Base-by-base conservation (phyloP, 2,113 vertebrate genomes). In the Synodontis membranacea region DNA sequence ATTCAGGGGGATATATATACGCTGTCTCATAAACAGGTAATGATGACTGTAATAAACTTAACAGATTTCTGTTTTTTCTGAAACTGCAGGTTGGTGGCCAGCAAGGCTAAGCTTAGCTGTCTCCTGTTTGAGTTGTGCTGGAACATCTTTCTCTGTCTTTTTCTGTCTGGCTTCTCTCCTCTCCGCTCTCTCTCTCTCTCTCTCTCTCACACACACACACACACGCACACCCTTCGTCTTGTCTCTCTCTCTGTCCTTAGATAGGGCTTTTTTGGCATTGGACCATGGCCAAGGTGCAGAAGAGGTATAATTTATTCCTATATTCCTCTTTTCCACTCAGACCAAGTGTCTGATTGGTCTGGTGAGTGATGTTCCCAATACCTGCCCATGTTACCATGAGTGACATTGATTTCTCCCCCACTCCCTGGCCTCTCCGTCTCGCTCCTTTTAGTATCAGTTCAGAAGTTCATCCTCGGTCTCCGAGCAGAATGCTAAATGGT, bases 311-410 rank as follows among this genome's bases (percentile, higher is more conserved):
- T 90, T 84, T 87, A 87, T 89, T 84, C 82, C 31, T 68, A 25
- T 56, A 79, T 76, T 64, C 85, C 62, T 46, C 79, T 80, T 50
- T 80, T 80, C 84, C 46, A 48, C 84, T 84, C 79, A 64, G 86
- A 46, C 74, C 37, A 86, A 74, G 44, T 44, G 58, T 89, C 82
- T 87, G 89, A 91, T 91, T 89, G 87, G 88, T 86, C 54, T 39
- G 80, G 42, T 90, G 89, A 89, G 60, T 91, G 91, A 90, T 90
- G 87, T 86, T 88, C 90, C 88, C 72, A 89, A 89, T 89, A 88
- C 58, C 79, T 81, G 46, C n/a, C 66, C 50, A 44, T 60, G n/a
- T 76, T 84, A 62, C 86, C 70, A 21, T 88, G 88, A 88, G 80
- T 89, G 89, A 89, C 86, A 89, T 89, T 88, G 84, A 89, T 90